Conservation (phyloP, 2,797 vertebrate genomes). For the Cryptoprocta ferox region DNA sequence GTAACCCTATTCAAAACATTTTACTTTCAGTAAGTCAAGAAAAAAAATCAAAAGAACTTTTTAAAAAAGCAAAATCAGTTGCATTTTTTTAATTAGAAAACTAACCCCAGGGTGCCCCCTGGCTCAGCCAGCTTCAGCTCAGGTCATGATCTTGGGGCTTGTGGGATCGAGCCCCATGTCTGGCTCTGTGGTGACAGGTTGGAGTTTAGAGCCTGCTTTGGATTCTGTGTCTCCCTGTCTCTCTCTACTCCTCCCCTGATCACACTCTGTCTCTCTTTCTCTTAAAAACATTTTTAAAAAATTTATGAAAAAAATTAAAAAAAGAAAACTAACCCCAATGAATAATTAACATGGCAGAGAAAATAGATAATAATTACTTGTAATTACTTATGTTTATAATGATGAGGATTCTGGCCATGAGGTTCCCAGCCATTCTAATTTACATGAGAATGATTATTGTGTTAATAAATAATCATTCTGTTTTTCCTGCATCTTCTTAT, state of each 20-base stretch:
- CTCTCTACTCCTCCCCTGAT: too few relatives aligned
- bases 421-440: background rate
- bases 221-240: too few relatives aligned
- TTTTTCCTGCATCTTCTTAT: background rate
- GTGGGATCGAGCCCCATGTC: too few relatives aligned
- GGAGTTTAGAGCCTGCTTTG: too few relatives aligned
- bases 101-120: background rate
- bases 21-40: background rate
- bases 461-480: background rate
- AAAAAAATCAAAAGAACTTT: background rate
- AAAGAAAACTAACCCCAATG: background rate
- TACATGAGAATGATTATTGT: background rate
- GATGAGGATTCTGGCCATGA: background rate
- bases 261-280: too few relatives aligned
- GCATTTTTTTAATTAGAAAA: conserved; percentile 15
- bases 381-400: background rate
- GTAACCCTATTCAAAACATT: conserved; percentile 2
- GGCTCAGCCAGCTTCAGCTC: too few relatives aligned
- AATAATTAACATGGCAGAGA: background rate
- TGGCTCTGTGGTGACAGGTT: too few relatives aligned
- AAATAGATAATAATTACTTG: conserved; percentile 7
- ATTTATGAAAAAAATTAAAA: too few relatives aligned
- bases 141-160: too few relatives aligned
- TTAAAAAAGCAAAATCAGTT: background rate
- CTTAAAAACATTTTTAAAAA: too few relatives aligned